Percentiles rank a stretch among this genome's conserved stretches.
phyloP scores from a whole-genome alignment of 2,113 vertebrate species.

The Ciconia maguari region DNA sequence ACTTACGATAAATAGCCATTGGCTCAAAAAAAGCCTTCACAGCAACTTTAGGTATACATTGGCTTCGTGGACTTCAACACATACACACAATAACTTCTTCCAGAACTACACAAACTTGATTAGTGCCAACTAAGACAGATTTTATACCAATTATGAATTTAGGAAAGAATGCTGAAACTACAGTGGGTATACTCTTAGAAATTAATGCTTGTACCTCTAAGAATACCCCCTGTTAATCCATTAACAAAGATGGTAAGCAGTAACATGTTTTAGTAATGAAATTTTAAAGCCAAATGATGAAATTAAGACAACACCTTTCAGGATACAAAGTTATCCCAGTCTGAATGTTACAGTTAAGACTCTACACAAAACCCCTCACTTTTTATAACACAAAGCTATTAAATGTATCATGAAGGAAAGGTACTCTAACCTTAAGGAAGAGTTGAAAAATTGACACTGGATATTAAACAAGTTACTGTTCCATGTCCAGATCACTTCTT shows the following conservation, averaged over 20 bases:
- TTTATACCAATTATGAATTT: neutral
- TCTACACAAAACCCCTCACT: neutral
- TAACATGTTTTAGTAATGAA: neutral
- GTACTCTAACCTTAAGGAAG: neutral
- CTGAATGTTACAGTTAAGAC: neutral
- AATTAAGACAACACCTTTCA: neutral
- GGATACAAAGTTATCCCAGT: neutral
- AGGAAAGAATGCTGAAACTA: neutral
- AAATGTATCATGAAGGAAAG: accelerated
- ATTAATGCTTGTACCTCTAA: neutral
- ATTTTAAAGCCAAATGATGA: neutral
- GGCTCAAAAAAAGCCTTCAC: neutral
- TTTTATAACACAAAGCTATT: neutral
- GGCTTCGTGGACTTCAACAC: neutral
- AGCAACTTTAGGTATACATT: neutral
- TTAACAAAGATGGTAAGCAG: neutral
- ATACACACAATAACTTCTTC: neutral
- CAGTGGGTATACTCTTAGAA: neutral
- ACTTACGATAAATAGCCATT: neutral
- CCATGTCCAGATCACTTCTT: neutral
- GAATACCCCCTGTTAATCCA: neutral
- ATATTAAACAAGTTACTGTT: neutral
- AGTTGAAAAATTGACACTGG: neutral
- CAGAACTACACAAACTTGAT: neutral
- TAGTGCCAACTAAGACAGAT: neutral